Evolutionary conservation across 2,888 invertebrate species (phyloP).

Genomic region (Tinea semifulvella): DNA sequence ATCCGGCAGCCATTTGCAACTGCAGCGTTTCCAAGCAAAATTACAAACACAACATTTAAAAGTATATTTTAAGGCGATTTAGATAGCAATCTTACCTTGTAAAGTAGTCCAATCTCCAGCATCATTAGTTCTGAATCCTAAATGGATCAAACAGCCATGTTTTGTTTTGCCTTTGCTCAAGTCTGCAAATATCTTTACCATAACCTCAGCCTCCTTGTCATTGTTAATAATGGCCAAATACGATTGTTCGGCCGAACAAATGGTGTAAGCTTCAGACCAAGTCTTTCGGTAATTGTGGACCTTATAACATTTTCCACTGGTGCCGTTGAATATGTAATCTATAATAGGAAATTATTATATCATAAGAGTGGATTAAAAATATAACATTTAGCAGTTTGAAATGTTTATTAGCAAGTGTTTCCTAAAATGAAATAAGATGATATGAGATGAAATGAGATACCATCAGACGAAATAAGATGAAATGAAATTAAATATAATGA

Average conservation of each 20-base stretch:
- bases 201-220: conserved; percentile 31
- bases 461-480: no score
- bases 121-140: conserved; percentile 24
- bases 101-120: conserved; percentile 31
- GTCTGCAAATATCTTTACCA: conserved; percentile 30
- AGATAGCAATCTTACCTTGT: conserved; percentile 27
- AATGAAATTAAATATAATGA: no score
- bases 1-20: no score
- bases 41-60: no score
- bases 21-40: no score
- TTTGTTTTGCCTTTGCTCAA: conserved; percentile 27
- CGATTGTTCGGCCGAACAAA: conserved; percentile 38
- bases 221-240: conserved; percentile 39
- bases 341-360: conserved; percentile 36
- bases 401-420: no score
- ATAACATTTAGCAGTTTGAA: conserved; percentile 34
- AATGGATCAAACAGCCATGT: conserved; percentile 18
- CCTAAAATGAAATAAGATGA: no score
- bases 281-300: conserved; percentile 35
- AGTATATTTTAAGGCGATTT: no score
- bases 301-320: conserved; percentile 39
- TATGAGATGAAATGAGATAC: no score
- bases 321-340: conserved; percentile 35
- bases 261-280: conserved; percentile 39
- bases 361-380: conserved; percentile 23